Base-by-base conservation (phyloP, 2,888 invertebrate species). In the Synanthedon tipuliformis region DNA sequence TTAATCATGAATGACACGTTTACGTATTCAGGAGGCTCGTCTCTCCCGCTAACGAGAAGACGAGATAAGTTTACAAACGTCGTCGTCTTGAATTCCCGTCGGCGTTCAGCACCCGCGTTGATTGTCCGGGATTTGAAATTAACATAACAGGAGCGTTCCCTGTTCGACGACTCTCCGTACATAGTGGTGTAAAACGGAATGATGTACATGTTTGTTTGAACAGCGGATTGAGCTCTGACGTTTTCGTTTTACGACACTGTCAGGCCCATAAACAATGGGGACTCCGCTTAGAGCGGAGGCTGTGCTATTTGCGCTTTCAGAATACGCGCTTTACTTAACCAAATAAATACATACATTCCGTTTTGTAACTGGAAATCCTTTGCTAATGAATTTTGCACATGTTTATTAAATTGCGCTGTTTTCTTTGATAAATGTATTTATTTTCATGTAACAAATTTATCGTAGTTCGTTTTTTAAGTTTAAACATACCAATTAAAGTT, bases 41-140 rank as follows among this genome's bases (percentile, higher is more conserved):
- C 68, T 73, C 68, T 71, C 69, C 73, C 69, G 75, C 80, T 85
- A 86, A 85, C 84, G 80, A 85, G 83, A 75, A 76, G 69, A 77
- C 81, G 77, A 78, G 84, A 83, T 83, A 82, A 84, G 81, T 83
- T 81, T 81, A 80, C 81, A 76, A 84, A 83, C 79, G 80, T 78
- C 73, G 76, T 75, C 76, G 78, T 77, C 76, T 78, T 75, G 75
- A 77, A 82, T 78, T 79, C 77, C 73, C 77, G 73, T 78, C 81
- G 75, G 78, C 75, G 73, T 69, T 72, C 71, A 69, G 74, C 71
- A 72, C 71, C 70, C 67, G 70, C 73, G 78, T 81, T 83, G 80
- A 81, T 83, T 84, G 81, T 83, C 76, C 77, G 71, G 78, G 77
- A 79, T 80, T 78, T 70, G 64, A 71, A 82, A 82, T 83, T 83